Conservation (phyloP, 2,797 vertebrate species). For the Pseudochromis fuscus region DNA sequence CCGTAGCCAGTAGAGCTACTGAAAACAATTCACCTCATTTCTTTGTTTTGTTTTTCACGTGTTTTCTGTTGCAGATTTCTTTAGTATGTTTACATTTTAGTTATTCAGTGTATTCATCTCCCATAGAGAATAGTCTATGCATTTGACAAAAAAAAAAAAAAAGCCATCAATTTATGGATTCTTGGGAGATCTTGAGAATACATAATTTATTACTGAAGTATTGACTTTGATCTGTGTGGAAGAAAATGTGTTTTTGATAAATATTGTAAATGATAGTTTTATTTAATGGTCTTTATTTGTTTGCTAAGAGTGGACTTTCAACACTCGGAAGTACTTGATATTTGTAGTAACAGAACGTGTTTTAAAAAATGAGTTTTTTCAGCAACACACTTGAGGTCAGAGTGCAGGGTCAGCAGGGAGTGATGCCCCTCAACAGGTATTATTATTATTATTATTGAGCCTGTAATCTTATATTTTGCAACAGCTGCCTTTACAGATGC, state of each 20-base stretch:
- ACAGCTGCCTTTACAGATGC: slow-evolving; percentile 3
- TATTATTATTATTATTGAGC: too few relatives aligned
- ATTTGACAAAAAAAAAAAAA: slow-evolving; percentile 71
- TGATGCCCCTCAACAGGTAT: slow-evolving; percentile 3
- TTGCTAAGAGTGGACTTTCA: slow-evolving; percentile 55
- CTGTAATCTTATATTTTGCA: slow-evolving; percentile 22
- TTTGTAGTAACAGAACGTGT: slow-evolving; percentile 67
- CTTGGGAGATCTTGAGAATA: slow-evolving; percentile 61
- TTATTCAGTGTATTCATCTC: slow-evolving; percentile 60
- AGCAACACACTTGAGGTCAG: slow-evolving; percentile 32
- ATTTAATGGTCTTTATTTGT: slow-evolving; percentile 68
- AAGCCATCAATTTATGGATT: slow-evolving; percentile 75
- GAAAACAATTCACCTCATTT: slow-evolving; percentile 47
- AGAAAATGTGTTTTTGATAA: slow-evolving; percentile 28
- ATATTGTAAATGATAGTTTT: slow-evolving; percentile 69
- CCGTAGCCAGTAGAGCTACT: slow-evolving; percentile 22
- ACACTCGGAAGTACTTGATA: slow-evolving; percentile 68
- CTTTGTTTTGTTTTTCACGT: slow-evolving; percentile 53
- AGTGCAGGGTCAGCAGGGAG: slow-evolving; percentile 15
- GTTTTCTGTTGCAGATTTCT: slow-evolving; percentile 64
- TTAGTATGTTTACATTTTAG: slow-evolving; percentile 72
- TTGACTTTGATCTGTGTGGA: slow-evolving; percentile 57
- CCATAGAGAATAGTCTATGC: slow-evolving; percentile 69
- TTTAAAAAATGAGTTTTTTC: slow-evolving; percentile 4
- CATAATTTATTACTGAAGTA: slow-evolving; percentile 65